Conservation (phyloP, 1,140 invertebrate genomes). For the Oedothorax gibbosus region DNA sequence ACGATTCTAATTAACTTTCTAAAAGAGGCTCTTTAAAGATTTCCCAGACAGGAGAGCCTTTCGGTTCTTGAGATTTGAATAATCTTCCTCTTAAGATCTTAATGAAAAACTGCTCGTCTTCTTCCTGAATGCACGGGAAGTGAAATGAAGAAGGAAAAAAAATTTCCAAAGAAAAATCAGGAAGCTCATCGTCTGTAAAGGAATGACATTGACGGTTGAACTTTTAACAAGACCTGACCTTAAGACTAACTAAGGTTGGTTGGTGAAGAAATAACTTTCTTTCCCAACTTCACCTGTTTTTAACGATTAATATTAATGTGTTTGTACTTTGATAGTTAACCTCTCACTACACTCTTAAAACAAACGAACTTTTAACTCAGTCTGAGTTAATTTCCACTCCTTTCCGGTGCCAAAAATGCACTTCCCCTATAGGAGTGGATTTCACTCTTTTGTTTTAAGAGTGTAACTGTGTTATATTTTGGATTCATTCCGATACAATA, state of each 20-base stretch:
- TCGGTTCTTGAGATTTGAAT: not conserved
- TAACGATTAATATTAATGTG: no score
- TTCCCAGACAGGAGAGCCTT: not conserved
- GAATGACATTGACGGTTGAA: constrained; percentile 33
- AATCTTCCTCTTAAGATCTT: not conserved
- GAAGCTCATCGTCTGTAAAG: constrained; percentile 6
- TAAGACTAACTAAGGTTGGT: constrained; percentile 29
- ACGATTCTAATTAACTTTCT: constrained; percentile 12
- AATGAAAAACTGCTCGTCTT: constrained; percentile 7
- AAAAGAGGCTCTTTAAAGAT: not conserved
- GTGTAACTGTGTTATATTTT: no score
- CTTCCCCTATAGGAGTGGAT: no score
- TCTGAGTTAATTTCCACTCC: no score
- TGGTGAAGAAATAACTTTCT: constrained; percentile 3
- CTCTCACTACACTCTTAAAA: no score
- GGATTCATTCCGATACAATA: no score
- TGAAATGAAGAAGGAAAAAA: not conserved
- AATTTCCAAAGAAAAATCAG: constrained; percentile 7
- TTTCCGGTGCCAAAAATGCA: no score
- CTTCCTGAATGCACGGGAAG: not conserved
- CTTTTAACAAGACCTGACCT: constrained; percentile 20
- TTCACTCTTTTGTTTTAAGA: no score
- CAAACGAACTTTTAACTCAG: no score
- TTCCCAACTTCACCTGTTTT: no score
- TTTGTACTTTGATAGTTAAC: no score